Base-by-base conservation (phyloP, 2,888 invertebrate species). In the Dendrolimus houi region DNA sequence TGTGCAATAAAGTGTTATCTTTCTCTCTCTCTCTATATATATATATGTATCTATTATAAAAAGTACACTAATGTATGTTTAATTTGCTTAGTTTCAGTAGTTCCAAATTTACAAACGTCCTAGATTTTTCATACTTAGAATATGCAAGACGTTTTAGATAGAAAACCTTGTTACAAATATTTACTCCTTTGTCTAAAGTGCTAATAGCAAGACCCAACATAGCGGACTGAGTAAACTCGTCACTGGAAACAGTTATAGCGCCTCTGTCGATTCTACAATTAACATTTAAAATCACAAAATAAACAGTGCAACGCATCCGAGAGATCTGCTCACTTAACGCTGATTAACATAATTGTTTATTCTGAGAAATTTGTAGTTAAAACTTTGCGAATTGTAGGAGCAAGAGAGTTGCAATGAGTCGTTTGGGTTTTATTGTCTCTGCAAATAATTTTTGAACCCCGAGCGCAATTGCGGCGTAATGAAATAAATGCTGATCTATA, bases 261-360 rank as follows among this genome's bases (percentile, higher is more conserved):
- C 8, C 47, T 9, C 47, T 10, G 47, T 29, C 29, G 29, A 29
- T 3, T 6, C 3, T 29, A 29, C 29, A 29, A 3, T 29, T 29
- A 29, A 29, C 29, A 29, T 29, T 29, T 6, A 29, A 29, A 29
- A 29, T 10, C 12, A 9, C 47, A 47, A 47, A 47, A 47, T 12
- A 47, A 47, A 47, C 47, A 47, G 47, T 29, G 29, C 9, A 47
- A 41, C 14, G 17, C 55, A 12, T 53, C 40, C 42, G 13, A 13
- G 13, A 13, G 41, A 53, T 29, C 8, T 17, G 40, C 53, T 53
- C 47, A 3, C 47, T 56, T 56, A 53, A 55, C 13, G 56, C 53
- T 53, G 53, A 56, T 56, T 56, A 40, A 41, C 56, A 52, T 56
- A 29, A 55, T 52, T 40, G 55, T 52, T 56, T 41, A 13, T 41